phyloP scores from a whole-genome alignment of 23 tunicate species.

The Phallusia fumigata region DNA sequence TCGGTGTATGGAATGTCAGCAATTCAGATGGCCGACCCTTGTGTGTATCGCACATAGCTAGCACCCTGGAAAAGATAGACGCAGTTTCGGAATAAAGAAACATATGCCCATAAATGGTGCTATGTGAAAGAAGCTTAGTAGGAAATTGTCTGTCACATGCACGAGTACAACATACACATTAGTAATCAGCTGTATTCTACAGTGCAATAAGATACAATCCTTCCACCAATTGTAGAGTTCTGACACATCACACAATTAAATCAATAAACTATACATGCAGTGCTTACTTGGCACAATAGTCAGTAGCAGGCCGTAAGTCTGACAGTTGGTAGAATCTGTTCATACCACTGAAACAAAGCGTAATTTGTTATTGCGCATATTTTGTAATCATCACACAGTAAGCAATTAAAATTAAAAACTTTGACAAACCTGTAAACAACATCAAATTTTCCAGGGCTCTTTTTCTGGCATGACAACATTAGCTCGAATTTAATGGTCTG shows the following conservation, averaged over 20 bases:
- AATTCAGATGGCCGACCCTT: conserved; percentile 43
- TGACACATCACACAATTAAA: not conserved
- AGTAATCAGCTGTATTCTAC: not conserved
- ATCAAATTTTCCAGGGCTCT: conserved; percentile 15
- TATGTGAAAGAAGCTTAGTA: not conserved
- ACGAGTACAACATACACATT: not conserved
- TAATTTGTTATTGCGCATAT: too few species aligned
- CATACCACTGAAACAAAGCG: conserved; percentile 35
- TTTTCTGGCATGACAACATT: not conserved
- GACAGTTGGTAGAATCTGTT: not conserved
- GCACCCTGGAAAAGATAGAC: conserved; percentile 27
- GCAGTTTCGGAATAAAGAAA: not conserved
- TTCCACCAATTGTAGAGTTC: not conserved
- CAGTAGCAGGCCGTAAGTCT: conserved; percentile 59
- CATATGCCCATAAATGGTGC: not conserved
- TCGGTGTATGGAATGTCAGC: conserved; percentile 50
- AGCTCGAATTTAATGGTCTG: conserved; percentile 1
- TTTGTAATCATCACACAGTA: too few species aligned
- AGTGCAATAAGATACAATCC: conserved; percentile 8
- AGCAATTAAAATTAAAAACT: too few species aligned
- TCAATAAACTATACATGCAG: not conserved
- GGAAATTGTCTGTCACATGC: not conserved
- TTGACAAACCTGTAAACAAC: conserved; percentile 23
- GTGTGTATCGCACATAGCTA: conserved; percentile 30
- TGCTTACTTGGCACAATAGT: conserved; percentile 44